Conservation (phyloP, 1,140 invertebrate genomes). For the Drosophila arizonae region DNA sequence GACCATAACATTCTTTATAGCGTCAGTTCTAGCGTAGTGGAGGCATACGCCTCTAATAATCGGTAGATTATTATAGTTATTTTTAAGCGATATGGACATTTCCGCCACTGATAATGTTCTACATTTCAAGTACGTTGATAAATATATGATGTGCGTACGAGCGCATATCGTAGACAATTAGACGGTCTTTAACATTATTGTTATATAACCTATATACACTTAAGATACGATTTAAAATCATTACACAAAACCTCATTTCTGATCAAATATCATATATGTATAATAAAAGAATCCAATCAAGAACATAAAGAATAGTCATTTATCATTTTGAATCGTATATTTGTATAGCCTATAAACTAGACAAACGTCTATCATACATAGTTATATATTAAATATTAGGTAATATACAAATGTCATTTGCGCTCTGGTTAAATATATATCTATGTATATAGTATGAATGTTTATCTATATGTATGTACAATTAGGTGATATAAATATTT, state of each 20-base stretch:
- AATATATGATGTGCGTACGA: not conserved
- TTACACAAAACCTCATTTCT: not conserved
- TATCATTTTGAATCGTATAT: conserved; percentile 11
- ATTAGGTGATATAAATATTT: conserved; percentile 25
- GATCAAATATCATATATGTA: not conserved
- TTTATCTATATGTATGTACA: not conserved
- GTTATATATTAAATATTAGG: not conserved
- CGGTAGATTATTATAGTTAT: conserved; percentile 55
- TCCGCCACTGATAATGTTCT: conserved; percentile 54
- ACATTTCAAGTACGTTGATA: conserved; percentile 6
- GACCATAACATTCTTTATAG: not conserved
- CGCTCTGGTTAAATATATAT: conserved; percentile 12
- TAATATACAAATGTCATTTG: conserved; percentile 16
- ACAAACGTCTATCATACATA: too few species aligned
- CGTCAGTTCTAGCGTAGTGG: not conserved
- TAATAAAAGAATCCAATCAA: not conserved
- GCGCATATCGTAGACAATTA: not conserved
- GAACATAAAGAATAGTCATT: too few species aligned
- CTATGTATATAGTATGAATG: too few species aligned
- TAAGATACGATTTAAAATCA: not conserved
- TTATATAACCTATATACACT: too few species aligned
- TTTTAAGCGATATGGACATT: conserved; percentile 56
- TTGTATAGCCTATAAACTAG: conserved; percentile 12
- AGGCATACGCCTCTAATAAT: conserved; percentile 46
- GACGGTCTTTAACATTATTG: too few species aligned